These are phyloP conservation scores for Polydesmus complanatus DNA, from an alignment of 2,888 invertebrate species.

Conservation along the genomic window DNA sequence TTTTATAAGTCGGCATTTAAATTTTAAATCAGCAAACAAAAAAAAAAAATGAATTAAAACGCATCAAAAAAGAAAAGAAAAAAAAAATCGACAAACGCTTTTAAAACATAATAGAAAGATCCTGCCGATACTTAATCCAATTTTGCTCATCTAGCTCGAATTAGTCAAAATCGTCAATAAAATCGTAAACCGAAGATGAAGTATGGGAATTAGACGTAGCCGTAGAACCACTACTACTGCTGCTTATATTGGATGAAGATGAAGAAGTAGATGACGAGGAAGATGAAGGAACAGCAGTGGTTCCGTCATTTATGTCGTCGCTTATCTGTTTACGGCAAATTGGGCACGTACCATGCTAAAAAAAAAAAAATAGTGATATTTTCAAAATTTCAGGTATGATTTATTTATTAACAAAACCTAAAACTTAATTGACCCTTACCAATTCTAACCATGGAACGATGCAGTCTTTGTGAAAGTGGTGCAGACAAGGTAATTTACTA, in stretches of 20 bases:
- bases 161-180: background rate
- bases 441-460: slow-evolving; percentile 91
- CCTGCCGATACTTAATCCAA: too few species aligned
- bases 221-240: too few species aligned
- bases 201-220: too few species aligned
- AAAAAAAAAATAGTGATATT: slow-evolving; percentile 17
- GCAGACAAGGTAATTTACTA: slow-evolving; percentile 65
- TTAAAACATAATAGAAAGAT: too few species aligned
- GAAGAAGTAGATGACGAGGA: background rate
- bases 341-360: slow-evolving; percentile 81
- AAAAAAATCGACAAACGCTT: too few species aligned
- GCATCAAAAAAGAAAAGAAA: too few species aligned
- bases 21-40: too few species aligned
- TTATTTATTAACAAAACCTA: background rate
- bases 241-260: too few species aligned
- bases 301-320: slow-evolving; percentile 30
- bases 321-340: slow-evolving; percentile 71
- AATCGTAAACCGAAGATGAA: slow-evolving; percentile 3
- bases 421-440: slow-evolving; percentile 34
- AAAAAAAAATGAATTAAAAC: too few species aligned
- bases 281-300: background rate
- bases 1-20: too few species aligned
- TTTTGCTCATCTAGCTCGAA: too few species aligned
- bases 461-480: slow-evolving; percentile 82
- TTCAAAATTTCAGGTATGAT: background rate